Base-by-base conservation (phyloP, 2,888 invertebrate genomes). In the Drosophila recens region DNA sequence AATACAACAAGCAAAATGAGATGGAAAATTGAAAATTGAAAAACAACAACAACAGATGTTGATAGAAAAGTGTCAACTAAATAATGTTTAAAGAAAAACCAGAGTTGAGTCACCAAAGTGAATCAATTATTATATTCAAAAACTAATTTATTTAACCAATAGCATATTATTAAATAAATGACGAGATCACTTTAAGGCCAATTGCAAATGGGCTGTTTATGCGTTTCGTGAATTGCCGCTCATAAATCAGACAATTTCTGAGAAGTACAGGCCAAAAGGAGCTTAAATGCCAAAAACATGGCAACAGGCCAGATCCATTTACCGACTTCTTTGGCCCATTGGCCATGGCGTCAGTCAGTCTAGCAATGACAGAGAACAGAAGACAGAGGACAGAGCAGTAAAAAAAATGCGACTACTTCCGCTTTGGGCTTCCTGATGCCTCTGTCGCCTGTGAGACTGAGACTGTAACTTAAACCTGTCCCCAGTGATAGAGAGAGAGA, bases 251-350 rank as follows among this genome's bases (percentile, higher is more conserved):
- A 36, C 52, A 70, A 52, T 42, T 20, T 43, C 23, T 13, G 13
- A 9, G 6, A 20, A 30, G 43, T 13, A 10, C 3, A n/a, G 30
- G 17, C 20, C 20, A 43, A 45, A 27, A 3, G 45, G 11, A 27
- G 45, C 23, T 2, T 8, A 15, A 17, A 23, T 30, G n/a, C 6
- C 27, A 40, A 33, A 40, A 46, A 48, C 57, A 68, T 82, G 82
- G 87, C 87, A 82, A 46, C 38, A 43, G 80, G 83, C 83, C 87
- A 87, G 67, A 43, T 67, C 17, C 15, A 20, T 34, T 46, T 6
- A 3, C 46, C n/a, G 15, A 30, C 30, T 48, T 48, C 48, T 10
- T 4, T 46, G n/a, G 17, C 11, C n/a, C 33, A 38, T 33, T 40
- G 38, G 42, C 33, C 9, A 20, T 30, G 87, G 81, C 83, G 83